Conservation (phyloP, 2,113 vertebrate species). For the Megaleporinus macrocephalus region DNA sequence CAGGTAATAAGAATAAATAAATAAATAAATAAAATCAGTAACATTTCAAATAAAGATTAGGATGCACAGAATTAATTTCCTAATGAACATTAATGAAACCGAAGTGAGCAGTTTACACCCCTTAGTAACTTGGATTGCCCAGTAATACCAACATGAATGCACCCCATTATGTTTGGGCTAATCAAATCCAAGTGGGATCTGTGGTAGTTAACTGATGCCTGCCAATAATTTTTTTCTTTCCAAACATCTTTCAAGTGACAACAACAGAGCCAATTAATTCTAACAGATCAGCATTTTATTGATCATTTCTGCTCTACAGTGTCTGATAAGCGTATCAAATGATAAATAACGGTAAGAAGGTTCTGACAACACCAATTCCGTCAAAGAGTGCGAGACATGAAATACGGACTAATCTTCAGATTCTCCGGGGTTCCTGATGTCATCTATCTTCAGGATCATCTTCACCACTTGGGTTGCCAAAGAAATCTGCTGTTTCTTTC, state of each 20-base stretch:
- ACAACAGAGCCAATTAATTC: slow-evolving; percentile 26
- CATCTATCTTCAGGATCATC: slow-evolving; percentile 99
- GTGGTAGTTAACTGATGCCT: too few relatives aligned
- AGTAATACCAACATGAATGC: too few relatives aligned
- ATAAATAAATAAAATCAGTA: too few relatives aligned
- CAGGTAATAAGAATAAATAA: too few relatives aligned
- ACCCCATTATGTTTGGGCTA: too few relatives aligned
- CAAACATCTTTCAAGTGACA: neutral
- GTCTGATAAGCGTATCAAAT: slow-evolving; percentile 66
- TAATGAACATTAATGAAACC: too few relatives aligned
- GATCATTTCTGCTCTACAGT: slow-evolving; percentile 65
- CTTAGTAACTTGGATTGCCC: too few relatives aligned
- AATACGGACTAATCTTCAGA: slow-evolving; percentile 82
- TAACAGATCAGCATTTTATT: slow-evolving; percentile 74
- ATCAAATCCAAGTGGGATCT: too few relatives aligned
- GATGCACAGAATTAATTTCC: too few relatives aligned
- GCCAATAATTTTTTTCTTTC: neutral
- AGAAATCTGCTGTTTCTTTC: slow-evolving; percentile 96
- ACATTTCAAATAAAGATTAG: too few relatives aligned
- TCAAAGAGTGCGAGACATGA: slow-evolving; percentile 41
- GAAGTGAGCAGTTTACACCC: too few relatives aligned
- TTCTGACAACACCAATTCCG: slow-evolving; percentile 49
- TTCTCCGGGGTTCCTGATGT: slow-evolving; percentile 92
- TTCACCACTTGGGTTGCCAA: slow-evolving; percentile 95
- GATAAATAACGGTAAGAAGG: slow-evolving; percentile 77